Percentiles rank a stretch among this genome's conserved stretches.
Conservation (phyloP, 2,113 vertebrate genomes). For the Zeus faber region DNA sequence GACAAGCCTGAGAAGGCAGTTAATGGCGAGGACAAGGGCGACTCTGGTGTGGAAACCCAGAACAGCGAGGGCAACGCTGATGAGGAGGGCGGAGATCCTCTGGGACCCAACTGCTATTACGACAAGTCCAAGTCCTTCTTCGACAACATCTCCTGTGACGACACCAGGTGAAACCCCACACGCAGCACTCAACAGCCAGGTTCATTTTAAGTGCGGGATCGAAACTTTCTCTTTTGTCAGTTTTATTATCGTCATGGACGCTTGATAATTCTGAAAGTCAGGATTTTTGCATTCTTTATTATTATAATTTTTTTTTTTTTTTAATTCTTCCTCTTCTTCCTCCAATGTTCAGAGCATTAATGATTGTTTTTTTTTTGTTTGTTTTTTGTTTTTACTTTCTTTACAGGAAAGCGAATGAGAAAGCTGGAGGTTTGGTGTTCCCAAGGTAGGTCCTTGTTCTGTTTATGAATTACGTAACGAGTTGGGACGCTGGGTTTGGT, state of each 20-base stretch:
- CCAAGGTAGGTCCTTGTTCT: not conserved
- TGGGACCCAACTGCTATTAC: constrained; percentile 91
- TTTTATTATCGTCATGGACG: not conserved
- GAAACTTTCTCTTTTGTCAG: no score
- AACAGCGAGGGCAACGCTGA: constrained; percentile 84
- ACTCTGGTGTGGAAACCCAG: constrained; percentile 87
- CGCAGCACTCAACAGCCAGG: not conserved
- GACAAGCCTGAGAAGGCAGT: constrained; percentile 88
- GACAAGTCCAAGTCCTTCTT: constrained; percentile 99
- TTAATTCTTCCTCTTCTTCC: no score
- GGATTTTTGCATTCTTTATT: no score
- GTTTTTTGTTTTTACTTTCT: not conserved
- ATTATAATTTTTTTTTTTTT: no score
- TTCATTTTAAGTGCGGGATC: not conserved
- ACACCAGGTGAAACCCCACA: constrained; percentile 79
- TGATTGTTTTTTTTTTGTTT: no score
- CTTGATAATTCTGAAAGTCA: no score
- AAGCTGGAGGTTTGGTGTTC: not conserved
- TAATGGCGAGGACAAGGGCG: constrained; percentile 91
- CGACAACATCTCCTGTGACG: constrained; percentile 98
- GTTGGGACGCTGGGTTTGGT: no score
- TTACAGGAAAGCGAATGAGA: constrained; percentile 2
- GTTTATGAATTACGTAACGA: no score
- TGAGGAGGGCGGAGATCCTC: constrained; percentile 81
- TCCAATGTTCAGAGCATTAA: no score